Base-by-base conservation (phyloP, 2,797 vertebrate genomes). In the Pseudopleuronectes americanus region DNA sequence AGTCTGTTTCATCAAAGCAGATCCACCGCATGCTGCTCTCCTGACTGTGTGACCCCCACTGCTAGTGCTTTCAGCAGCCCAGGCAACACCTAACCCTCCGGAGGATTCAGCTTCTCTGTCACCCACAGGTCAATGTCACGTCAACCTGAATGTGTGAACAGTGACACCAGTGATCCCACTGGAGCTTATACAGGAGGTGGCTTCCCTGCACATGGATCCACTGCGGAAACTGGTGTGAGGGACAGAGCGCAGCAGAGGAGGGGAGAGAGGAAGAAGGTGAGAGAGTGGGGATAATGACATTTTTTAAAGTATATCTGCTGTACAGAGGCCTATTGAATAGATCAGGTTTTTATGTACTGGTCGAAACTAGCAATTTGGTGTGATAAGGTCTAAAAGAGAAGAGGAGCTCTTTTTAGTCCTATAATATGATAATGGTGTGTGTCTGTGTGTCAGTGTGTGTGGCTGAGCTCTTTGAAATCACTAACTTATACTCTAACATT, bases 131-230 rank as follows among this genome's bases (percentile, higher is more conserved):
- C 85, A 88, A 43, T 71, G 69, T 77, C 76, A 81, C 71, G 53
- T 77, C 71, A 89, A 83, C 90, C 76, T 64, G 64, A 87, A 89
- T 77, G 86, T 90, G 88, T 76, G 78, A 92, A 91, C 83, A 83
- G 70, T 75, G 79, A 84, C 87, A 89, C 87, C 64, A 65, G 67
- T 45, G 68, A 64, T 83, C 81, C 76, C 85, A 68, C 17, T 1
- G 71, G 83, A 73, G 52, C 48, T 2, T 58, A 68, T 52, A 74
- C 73, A 75, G 71, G 61, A 63, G 75, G 61, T 41, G 59, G 64
- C 60, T 51, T 67, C 57, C 36, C 64, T 33, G 26, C 31, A 14
- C 64, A 74, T 36, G 5, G 23, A 41, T 76, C 75, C 31, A 21
- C 60, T n/a, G 38, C 41, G 23, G 64, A 49, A 53, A 47, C 24